Conservation (phyloP, 1,140 invertebrate genomes). For the Nasonia giraulti region DNA sequence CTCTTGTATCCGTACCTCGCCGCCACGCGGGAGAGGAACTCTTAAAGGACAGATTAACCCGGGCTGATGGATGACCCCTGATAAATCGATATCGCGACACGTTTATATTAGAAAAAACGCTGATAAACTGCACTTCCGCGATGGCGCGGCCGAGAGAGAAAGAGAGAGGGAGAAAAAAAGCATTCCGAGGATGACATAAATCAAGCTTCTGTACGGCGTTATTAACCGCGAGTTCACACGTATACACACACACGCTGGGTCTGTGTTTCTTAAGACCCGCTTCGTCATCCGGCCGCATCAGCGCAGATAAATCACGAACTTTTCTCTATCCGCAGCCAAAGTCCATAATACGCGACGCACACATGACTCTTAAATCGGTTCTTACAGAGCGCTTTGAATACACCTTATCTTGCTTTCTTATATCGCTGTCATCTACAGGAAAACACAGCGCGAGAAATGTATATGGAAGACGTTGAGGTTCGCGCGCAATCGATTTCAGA, state of each 20-base stretch:
- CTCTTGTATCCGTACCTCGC: not conserved
- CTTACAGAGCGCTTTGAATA: not conserved
- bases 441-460: not conserved
- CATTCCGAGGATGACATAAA: conserved; percentile 28
- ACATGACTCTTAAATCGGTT: too few species aligned
- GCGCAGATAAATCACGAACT: conserved; percentile 3
- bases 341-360: too few species aligned
- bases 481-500: not conserved
- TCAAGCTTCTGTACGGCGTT: not conserved
- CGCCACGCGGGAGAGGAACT: conserved; percentile 13
- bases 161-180: not conserved
- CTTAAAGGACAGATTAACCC: conserved; percentile 38
- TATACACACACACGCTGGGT: not conserved
- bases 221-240: not conserved
- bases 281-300: not conserved
- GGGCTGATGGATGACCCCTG: conserved; percentile 42
- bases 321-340: not conserved
- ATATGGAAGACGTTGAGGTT: not conserved
- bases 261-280: not conserved
- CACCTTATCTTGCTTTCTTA: not conserved
- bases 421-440: not conserved
- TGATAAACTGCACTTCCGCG: conserved; percentile 32
- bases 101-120: conserved; percentile 12
- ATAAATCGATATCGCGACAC: conserved; percentile 38
- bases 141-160: not conserved